phyloP scores from a whole-genome alignment of 2,113 vertebrate species.

The Pyxicephalus adspersus region DNA sequence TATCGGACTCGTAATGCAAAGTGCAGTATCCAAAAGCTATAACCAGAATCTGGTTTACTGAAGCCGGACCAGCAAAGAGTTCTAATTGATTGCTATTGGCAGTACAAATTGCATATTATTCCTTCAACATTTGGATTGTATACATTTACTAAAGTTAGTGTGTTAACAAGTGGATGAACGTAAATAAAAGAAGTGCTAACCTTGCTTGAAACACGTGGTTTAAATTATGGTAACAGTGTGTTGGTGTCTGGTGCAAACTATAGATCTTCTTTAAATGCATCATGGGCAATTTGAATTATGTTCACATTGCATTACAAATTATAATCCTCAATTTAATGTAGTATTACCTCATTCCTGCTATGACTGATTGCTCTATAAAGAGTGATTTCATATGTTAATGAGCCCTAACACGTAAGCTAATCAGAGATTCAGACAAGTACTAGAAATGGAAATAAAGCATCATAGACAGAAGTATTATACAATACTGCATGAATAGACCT shows the following conservation, averaged over 20 bases:
- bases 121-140: not conserved
- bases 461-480: too few species aligned
- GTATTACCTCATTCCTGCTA: not conserved
- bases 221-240: not conserved
- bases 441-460: not conserved
- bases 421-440: not conserved
- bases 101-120: too few species aligned
- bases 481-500: too few species aligned
- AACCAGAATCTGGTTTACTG: too few species aligned
- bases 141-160: not conserved
- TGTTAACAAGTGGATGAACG: not conserved
- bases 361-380: conserved; percentile 9
- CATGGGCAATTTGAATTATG: not conserved
- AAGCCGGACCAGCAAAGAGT: too few species aligned
- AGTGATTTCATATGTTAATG: conserved; percentile 8
- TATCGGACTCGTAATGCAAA: not conserved
- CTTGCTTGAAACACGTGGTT: not conserved
- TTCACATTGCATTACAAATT: not conserved
- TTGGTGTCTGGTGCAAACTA: not conserved
- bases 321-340: conserved; percentile 18
- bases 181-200: too few species aligned
- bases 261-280: not conserved
- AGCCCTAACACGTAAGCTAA: not conserved
- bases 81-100: too few species aligned
- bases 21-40: too few species aligned